These are phyloP conservation scores for Cyprinella venusta DNA, from an alignment of 2,797 vertebrate genomes.

Conservation along the genomic window DNA sequence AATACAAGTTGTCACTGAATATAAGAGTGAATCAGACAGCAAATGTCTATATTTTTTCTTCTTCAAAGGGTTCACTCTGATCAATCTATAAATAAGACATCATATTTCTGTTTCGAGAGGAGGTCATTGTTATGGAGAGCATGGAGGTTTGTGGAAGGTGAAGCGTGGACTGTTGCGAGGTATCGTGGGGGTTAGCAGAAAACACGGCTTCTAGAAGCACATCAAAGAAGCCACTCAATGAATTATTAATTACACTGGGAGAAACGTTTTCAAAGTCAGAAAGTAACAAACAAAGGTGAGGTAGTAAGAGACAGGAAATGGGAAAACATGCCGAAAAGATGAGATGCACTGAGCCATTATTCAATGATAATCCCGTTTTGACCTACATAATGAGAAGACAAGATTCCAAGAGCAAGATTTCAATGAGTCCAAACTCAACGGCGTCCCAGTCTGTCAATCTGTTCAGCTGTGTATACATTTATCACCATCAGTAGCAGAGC, in stretches of 20 bases:
- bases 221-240: slow-evolving; percentile 71
- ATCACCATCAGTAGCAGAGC: slow-evolving; percentile 74
- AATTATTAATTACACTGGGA: slow-evolving; percentile 74
- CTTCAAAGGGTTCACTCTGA: slow-evolving; percentile 1
- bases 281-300: slow-evolving; percentile 66
- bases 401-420: not conserved
- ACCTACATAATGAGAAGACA: not conserved
- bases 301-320: not conserved
- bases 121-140: slow-evolving; percentile 40
- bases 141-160: slow-evolving; percentile 35
- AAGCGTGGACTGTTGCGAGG: slow-evolving; percentile 60
- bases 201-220: slow-evolving; percentile 68
- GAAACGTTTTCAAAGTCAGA: slow-evolving; percentile 62
- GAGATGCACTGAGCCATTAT: not conserved
- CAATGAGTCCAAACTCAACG: slow-evolving; percentile 48
- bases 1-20: no score
- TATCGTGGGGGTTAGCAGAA: slow-evolving; percentile 63
- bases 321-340: not conserved
- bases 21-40: not conserved
- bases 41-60: not conserved
- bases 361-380: not conserved
- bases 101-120: slow-evolving; percentile 13
- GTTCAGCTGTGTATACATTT: slow-evolving; percentile 72
- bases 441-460: slow-evolving; percentile 61
- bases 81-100: slow-evolving; percentile 8